A percentile compares a stretch with the other conserved stretches of the same genome.
These are phyloP conservation scores for Salminus brasiliensis DNA, from an alignment of 2,113 vertebrate species.

Conservation along the genomic window DNA sequence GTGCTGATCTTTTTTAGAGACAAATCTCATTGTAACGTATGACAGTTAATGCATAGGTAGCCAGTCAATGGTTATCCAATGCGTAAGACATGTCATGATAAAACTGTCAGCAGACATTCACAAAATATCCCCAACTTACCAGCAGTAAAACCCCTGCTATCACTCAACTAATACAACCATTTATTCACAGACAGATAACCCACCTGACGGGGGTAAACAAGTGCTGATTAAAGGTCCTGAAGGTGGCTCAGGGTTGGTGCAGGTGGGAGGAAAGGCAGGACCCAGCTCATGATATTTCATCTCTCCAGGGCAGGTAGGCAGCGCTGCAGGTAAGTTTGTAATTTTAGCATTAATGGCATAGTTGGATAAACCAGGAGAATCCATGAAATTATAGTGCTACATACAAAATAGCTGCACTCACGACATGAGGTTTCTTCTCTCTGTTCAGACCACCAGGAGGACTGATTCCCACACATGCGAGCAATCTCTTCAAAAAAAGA, in stretches of 20 bases:
- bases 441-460: constrained; percentile 12
- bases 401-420: constrained; percentile 37
- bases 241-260: constrained; percentile 61
- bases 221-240: constrained; percentile 49
- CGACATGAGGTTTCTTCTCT: constrained; percentile 56
- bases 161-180: too few relatives aligned
- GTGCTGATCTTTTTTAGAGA: too few relatives aligned
- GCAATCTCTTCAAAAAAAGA: constrained; percentile 63
- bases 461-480: constrained; percentile 33
- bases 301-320: constrained; percentile 62
- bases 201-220: constrained; percentile 69
- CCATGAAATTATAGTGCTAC: not conserved
- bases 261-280: constrained; percentile 63
- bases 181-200: too few relatives aligned
- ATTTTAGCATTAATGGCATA: not conserved
- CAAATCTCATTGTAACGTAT: too few relatives aligned
- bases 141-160: too few relatives aligned
- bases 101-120: too few relatives aligned
- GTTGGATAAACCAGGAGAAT: too few relatives aligned
- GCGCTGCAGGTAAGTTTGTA: constrained; percentile 54
- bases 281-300: constrained; percentile 59
- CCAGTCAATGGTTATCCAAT: too few relatives aligned
- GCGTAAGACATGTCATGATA: too few relatives aligned
- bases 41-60: too few relatives aligned
- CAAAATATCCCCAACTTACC: too few relatives aligned